Evolutionary conservation across 2,888 invertebrate genomes (phyloP).

Genomic region (Drosophila vallismaia): DNA sequence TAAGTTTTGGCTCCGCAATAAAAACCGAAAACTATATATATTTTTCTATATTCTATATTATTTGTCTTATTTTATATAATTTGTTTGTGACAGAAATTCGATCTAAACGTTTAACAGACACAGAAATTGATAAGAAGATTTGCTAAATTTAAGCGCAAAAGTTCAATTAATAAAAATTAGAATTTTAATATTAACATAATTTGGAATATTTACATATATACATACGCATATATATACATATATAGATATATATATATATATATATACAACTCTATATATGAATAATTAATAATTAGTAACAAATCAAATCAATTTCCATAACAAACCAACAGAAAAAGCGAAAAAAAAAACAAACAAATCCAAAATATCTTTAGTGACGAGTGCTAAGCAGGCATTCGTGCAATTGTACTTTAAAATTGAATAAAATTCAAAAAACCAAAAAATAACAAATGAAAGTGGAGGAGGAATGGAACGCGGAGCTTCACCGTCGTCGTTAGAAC

Average conservation of each 20-base stretch:
- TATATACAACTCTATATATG: conserved; percentile 42
- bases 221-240: conserved; percentile 58
- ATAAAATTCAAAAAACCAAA: conserved; percentile 65
- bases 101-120: conserved; percentile 7
- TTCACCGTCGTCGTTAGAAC: not conserved
- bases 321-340: conserved; percentile 29
- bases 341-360: conserved; percentile 8
- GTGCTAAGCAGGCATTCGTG: conserved; percentile 50
- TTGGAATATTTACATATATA: conserved; percentile 56
- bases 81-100: conserved; percentile 10
- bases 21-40: conserved; percentile 40
- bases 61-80: conserved; percentile 23
- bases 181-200: conserved; percentile 74
- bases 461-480: conserved; percentile 19
- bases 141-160: conserved; percentile 71
- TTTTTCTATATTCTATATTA: conserved; percentile 33
- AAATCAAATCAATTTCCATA: conserved; percentile 53
- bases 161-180: conserved; percentile 81
- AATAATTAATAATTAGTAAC: conserved; percentile 44
- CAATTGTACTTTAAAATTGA: conserved; percentile 76
- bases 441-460: conserved; percentile 27
- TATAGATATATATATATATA: conserved; percentile 54
- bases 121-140: conserved; percentile 25
- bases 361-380: conserved; percentile 40
- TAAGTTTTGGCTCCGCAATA: conserved; percentile 68